Percentiles rank a stretch among this genome's conserved stretches.
Evolutionary conservation across 2,113 vertebrate species (phyloP).

Genomic region (Rhadina sibilatrix): DNA sequence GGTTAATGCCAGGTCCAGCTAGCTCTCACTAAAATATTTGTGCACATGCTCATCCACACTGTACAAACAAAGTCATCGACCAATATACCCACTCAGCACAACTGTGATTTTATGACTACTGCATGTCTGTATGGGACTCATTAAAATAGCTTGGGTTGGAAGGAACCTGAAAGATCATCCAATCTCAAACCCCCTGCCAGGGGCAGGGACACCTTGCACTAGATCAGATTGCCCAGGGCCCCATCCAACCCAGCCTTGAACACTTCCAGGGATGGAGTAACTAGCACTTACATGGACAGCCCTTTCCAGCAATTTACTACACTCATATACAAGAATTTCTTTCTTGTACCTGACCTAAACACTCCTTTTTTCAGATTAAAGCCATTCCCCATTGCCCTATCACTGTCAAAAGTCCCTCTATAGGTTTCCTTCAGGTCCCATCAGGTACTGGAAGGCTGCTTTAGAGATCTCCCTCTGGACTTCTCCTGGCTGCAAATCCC

Average conservation of each 20-base stretch:
- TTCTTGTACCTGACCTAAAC: background rate
- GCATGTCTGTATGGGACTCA: accelerated
- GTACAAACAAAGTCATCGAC: background rate
- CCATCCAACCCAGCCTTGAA: background rate
- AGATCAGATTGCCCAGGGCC: background rate
- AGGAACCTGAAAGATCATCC: background rate
- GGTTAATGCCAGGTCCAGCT: background rate
- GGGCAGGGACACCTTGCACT: background rate
- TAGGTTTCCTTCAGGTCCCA: background rate
- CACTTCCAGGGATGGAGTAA: background rate
- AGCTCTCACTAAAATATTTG: background rate
- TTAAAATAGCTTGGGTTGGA: background rate
- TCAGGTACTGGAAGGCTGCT: background rate
- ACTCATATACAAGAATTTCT: background rate
- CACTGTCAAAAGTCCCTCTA: background rate
- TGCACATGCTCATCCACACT: background rate
- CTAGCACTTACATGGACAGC: background rate
- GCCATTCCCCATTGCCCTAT: background rate
- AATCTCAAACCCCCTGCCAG: accelerated
- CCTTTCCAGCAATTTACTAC: background rate
- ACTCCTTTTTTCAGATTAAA: background rate
- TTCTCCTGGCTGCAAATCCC: background rate
- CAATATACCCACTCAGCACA: background rate
- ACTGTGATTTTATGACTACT: background rate
- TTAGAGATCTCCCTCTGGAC: background rate